Base-by-base conservation (phyloP, 2,113 vertebrate genomes). In the Scatophagus argus region DNA sequence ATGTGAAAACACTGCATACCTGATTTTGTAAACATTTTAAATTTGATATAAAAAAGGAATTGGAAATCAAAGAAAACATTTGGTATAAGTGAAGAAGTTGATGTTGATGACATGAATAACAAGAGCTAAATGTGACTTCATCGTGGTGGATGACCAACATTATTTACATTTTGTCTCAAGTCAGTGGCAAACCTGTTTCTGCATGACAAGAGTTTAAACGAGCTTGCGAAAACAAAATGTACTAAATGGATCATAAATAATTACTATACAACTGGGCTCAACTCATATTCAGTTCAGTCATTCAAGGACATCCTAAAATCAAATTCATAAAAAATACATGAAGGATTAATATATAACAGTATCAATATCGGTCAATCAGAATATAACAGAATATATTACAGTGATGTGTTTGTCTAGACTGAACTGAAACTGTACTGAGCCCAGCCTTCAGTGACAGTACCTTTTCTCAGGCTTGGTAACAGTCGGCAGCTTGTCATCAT, bases 401-500 rank as follows among this genome's bases (percentile, higher is more conserved):
- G 2, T n/a, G 4, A 52, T 44, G 21, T 19, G 31, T 32, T 34
- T 25, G n/a, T 81, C 38, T 60, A 1, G 6, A 43, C 5, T 19
- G 38, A 69, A 60, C 12, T 66, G 43, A 77, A 52, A 66, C 19
- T 62, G 32, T 12, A 43, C 34, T 62, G 34, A 65, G 36, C 8
- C 3, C 12, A 39, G 67, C 11, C 8, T 39, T 23, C 16, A 29
- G 0, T 68, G 29, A 58, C 77, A 81, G 82, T 95, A 99, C 98
- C 97, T 99, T 87, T 97, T 98, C 82, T 97, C 96, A 6, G 89
- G 92, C 84, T 90, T 94, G 79, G 96, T 95, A 68, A 95, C 93
- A 79, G 96, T 98, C 46, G 94, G 94, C 80, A 87, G 64, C 90
- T 97, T 97, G 89, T 99, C 97, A 51, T 99, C 97, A 70, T 63